phyloP scores from a whole-genome alignment of 2,797 vertebrate species.

The Micrastur ruficollis region DNA sequence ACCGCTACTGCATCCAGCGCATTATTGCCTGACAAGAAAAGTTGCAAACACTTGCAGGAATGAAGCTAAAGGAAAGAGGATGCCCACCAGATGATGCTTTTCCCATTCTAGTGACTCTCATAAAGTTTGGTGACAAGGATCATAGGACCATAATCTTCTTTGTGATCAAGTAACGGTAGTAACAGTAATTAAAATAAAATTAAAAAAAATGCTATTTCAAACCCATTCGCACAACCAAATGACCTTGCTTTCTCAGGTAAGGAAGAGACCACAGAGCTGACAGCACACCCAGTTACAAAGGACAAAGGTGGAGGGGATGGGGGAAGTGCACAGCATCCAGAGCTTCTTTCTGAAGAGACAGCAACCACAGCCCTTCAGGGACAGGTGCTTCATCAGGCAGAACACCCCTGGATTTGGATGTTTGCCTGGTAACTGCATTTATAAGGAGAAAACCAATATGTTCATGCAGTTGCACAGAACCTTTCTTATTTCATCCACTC shows the following conservation, averaged over 20 bases:
- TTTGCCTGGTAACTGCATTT: not conserved
- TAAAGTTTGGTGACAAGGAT: not conserved
- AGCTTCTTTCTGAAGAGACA: not conserved
- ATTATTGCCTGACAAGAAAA: not conserved
- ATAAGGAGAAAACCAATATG: not conserved
- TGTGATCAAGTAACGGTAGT: not conserved
- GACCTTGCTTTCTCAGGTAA: not conserved
- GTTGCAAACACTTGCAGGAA: not conserved
- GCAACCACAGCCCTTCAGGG: rapidly evolving
- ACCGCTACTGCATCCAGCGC: not conserved
- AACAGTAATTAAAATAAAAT: not conserved
- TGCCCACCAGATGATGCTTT: not conserved
- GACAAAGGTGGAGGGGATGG: not conserved
- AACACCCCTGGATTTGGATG: not conserved
- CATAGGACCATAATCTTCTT: not conserved
- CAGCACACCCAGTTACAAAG: rapidly evolving
- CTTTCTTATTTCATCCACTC: not conserved
- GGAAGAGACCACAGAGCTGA: not conserved
- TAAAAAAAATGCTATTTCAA: not conserved
- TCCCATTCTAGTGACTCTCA: not conserved
- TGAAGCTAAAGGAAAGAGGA: not conserved
- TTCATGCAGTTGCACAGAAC: not conserved
- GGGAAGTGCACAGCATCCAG: not conserved
- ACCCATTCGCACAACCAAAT: not conserved
- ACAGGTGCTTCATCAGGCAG: not conserved